Conservation (phyloP, 2,797 vertebrate species). For the Fistularia commersonii region DNA sequence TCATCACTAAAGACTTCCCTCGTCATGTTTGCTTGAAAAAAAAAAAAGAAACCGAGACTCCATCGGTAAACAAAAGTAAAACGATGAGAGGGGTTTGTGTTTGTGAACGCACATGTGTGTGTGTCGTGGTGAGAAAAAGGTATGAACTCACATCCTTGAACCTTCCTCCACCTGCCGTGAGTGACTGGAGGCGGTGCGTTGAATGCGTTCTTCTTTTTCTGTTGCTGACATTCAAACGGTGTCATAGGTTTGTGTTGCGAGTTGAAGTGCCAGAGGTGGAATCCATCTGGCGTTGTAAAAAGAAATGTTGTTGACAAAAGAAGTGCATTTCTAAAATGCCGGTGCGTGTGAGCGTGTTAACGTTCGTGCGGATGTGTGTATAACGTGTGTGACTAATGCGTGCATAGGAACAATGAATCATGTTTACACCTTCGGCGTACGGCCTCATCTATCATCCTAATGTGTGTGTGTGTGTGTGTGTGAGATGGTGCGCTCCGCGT, state of each 20-base stretch:
- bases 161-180: slow-evolving; percentile 62
- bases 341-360: slow-evolving; percentile 6
- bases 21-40: slow-evolving; percentile 26
- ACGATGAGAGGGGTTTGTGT: slow-evolving; percentile 46
- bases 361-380: slow-evolving; percentile 8
- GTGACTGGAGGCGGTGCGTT: slow-evolving; percentile 65
- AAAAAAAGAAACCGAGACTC: slow-evolving; percentile 14
- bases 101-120: slow-evolving; percentile 5
- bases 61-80: slow-evolving; percentile 53
- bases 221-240: slow-evolving; percentile 59
- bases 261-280: slow-evolving; percentile 63
- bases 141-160: slow-evolving; percentile 57
- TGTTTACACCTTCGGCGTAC: slow-evolving; percentile 46
- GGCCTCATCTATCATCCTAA: slow-evolving; percentile 58
- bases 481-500: slow-evolving; percentile 14
- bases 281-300: slow-evolving; percentile 51
- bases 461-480: slow-evolving; percentile 15
- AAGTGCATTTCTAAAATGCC: slow-evolving; percentile 35
- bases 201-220: slow-evolving; percentile 49
- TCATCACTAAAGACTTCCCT: slow-evolving; percentile 62
- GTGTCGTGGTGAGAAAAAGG: slow-evolving; percentile 4
- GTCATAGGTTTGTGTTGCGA: slow-evolving; percentile 48
- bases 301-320: slow-evolving; percentile 56
- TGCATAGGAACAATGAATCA: slow-evolving; percentile 59
- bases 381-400: slow-evolving; percentile 32